Conservation (phyloP, 2,797 vertebrate species). For the Eremophila alpestris region DNA sequence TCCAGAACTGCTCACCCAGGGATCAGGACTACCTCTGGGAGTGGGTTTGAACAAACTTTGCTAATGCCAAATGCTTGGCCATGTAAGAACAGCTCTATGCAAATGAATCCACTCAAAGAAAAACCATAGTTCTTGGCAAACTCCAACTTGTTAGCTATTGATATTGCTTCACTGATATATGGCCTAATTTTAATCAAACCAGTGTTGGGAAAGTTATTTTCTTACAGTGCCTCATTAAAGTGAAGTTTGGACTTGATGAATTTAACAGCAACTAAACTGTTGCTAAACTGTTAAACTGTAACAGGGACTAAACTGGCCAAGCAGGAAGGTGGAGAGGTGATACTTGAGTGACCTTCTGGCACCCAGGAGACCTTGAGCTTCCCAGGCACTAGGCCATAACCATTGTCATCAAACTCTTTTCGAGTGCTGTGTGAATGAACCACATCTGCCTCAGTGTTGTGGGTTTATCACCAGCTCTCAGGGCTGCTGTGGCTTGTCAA, state of each 20-base stretch:
- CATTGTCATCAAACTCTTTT: neutral
- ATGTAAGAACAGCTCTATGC: neutral
- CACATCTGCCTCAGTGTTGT: neutral
- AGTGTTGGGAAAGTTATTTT: neutral
- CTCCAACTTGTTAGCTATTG: neutral
- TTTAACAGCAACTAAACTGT: neutral
- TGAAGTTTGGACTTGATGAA: neutral
- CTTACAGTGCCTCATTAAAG: neutral
- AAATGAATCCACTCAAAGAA: neutral
- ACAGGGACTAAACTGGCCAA: neutral
- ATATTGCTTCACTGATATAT: slow-evolving; percentile 30
- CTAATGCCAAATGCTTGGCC: neutral
- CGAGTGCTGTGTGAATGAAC: neutral
- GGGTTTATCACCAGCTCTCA: neutral
- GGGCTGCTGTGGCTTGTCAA: neutral
- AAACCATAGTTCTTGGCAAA: neutral
- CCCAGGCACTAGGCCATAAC: neutral
- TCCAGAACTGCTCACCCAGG: neutral
- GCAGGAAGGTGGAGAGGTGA: neutral
- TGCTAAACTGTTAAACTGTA: no score
- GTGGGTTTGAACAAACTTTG: neutral
- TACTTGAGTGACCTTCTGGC: neutral
- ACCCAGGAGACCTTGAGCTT: neutral
- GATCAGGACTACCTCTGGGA: neutral
- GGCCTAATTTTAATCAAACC: slow-evolving; percentile 1